Base-by-base conservation (phyloP, 1,140 invertebrate genomes). In the Drosophila nigromelanica region DNA sequence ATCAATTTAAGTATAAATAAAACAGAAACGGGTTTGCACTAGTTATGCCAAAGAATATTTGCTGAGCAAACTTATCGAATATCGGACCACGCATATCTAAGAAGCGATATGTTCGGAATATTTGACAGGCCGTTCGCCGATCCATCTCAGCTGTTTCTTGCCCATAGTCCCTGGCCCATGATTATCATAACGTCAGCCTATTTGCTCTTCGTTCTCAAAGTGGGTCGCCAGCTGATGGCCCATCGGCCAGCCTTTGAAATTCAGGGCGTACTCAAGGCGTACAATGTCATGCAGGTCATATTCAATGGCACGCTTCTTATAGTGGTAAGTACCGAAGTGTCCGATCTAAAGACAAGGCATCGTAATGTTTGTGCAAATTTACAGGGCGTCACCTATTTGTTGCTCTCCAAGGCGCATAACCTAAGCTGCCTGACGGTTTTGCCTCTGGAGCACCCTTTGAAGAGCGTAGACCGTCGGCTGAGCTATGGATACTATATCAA, bases 181-280 rank as follows among this genome's bases (percentile, higher is more conserved):
- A 60, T 96, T 0, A 94, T 94, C 0, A 94, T 97, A 14, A 89
- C 96, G 11, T 93, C 94, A 0, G 93, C 94, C 0, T 97, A 97
- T 78, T 75, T 97, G 27, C 95, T 95, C 90, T 96, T 97, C 89
- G 75, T 73, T 1, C 66, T 80, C 0, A 71, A 80, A 43, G 90
- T 93, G 27, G 97, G 97, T 1, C 96, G 96, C 1, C 93, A 92
- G 51, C 95, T 95, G 67, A 98, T 98, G 97, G 94, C 94, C 72
- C 94, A 97, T 72, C 93, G 95, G 68, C 95, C 96, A 85, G 95
- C 97, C 0, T 97, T 95, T 73, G 93, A 96, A n/a, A 92, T 98
- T 10, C 96, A 95, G 66, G 11, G 94, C 33, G 86, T 94, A 0
- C 94, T 98, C 21, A 94, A 96, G 21, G 51, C 95, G 1, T 98